These are phyloP conservation scores for Cotesia typhae DNA, from an alignment of 1,140 invertebrate genomes.

Conservation along the genomic window DNA sequence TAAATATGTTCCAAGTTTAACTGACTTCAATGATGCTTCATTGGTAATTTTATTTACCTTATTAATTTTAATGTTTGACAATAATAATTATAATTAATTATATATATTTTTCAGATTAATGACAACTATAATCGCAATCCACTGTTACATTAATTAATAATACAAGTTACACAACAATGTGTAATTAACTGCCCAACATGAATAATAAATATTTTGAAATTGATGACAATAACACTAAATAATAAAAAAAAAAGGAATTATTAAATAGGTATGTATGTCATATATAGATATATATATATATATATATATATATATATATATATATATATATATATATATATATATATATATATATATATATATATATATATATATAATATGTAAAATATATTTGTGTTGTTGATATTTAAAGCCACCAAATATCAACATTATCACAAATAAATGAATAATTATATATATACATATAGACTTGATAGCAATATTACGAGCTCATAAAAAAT, in stretches of 20 bases:
- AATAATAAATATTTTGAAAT: neutral
- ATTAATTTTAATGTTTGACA: neutral
- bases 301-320: too few species aligned
- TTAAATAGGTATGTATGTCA: neutral
- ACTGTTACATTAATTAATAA: conserved; percentile 46
- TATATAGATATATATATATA: too few species aligned
- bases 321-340: too few species aligned
- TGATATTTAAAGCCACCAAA: too few species aligned
- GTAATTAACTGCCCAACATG: conserved; percentile 23
- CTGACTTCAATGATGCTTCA: conserved; percentile 45
- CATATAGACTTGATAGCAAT: too few species aligned
- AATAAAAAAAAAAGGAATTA: neutral
- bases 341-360: too few species aligned
- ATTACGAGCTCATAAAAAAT: too few species aligned
- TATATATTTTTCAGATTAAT: conserved; percentile 41
- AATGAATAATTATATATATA: too few species aligned
- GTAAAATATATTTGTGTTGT: neutral
- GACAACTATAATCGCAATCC: conserved; percentile 47
- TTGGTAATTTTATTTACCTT: conserved; percentile 45
- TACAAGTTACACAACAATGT: neutral
- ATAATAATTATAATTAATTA: conserved; percentile 12
- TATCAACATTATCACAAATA: too few species aligned
- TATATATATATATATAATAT: too few species aligned
- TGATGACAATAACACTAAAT: neutral
- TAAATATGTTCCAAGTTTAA: conserved; percentile 46